Base-by-base conservation (phyloP, 2,113 vertebrate species). In the Chlorodrepanis virens region DNA sequence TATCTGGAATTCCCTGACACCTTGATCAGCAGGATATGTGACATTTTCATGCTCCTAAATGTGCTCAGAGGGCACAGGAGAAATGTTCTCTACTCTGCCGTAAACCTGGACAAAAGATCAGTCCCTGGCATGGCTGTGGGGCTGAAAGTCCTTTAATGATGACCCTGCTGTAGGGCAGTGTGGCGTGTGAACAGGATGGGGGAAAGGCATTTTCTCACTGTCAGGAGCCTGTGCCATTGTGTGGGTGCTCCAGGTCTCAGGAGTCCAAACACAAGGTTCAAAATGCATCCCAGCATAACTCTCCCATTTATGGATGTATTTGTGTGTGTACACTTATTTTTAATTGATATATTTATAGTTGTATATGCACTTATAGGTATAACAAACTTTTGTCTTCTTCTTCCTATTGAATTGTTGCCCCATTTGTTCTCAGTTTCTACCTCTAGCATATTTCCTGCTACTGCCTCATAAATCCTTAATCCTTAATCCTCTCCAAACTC, bases 141-240 rank as follows among this genome's bases (percentile, higher is more conserved):
- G 14, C 53, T 90, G 53, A 15, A 67, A 52, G 23, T 25, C 1
- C 25, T 93, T 75, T 40, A 64, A 27, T 20, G 4, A 22, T 83
- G 74, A 7, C 5, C 29, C 6, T 92, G 14, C 16, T 64, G 0
- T 16, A 9, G 8, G 35, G 18, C 10, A 68, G 21, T 31, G 35
- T 2, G 2, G 10, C 31, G 23, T 4, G 19, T 24, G 39, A 68
- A 27, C 0, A 0, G n/a, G 37, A 21, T 20, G 63, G 61, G 25
- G 44, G 27, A 71, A 53, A 57, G 22, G 10, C 1, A 12, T 35
- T 80, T 69, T 31, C 5, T 49, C 20, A 2, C 12, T 71, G 39
- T 6, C 27, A 68, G 64, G 28, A 49, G 19, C 13, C 22, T 29
- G n/a, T 61, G 47, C 47, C 10, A 1, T 29, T 39, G 28, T 54